Conservation (phyloP, 2,797 vertebrate species). For the Myoxocephalus aenaeus region DNA sequence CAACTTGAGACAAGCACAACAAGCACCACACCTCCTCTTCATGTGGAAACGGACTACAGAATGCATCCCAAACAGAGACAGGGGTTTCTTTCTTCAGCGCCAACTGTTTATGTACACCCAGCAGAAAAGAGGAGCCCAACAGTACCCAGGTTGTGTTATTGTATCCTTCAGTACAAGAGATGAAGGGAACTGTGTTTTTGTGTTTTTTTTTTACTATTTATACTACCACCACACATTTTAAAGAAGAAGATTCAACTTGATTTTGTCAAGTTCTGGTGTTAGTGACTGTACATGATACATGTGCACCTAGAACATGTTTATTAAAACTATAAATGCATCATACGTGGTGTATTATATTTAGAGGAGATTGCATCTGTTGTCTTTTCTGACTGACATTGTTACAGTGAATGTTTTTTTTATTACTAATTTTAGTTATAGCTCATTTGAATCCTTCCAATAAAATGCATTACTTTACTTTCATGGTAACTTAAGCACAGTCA, state of each 20-base stretch:
- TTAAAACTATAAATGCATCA: neutral
- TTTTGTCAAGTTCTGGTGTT: neutral
- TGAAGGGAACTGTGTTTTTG: neutral
- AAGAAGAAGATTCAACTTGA: neutral
- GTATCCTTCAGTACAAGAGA: slow-evolving; percentile 11
- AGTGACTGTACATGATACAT: no score
- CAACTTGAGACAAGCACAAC: slow-evolving; percentile 55
- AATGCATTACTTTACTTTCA: neutral
- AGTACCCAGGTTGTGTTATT: neutral
- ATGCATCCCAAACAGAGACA: slow-evolving; percentile 35
- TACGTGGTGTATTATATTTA: neutral
- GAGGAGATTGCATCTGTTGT: neutral
- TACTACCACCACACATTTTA: neutral
- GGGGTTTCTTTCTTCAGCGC: slow-evolving; percentile 23
- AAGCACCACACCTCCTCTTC: slow-evolving; percentile 12
- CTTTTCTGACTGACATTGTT: slow-evolving; percentile 3
- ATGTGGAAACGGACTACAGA: slow-evolving; percentile 32
- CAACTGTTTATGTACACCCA: slow-evolving; percentile 14
- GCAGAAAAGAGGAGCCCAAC: neutral
- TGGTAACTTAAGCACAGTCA: neutral
- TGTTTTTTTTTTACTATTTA: neutral
- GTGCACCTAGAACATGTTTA: neutral
- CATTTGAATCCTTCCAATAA: neutral
- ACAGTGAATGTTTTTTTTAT: neutral
- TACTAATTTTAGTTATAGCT: neutral